Evolutionary conservation across 30 jellyfish, hydroid and myxozoan species (phyloP), one percentile per base, ranked within the genome.

Genomic region (Cassiopea andromeda): DNA sequence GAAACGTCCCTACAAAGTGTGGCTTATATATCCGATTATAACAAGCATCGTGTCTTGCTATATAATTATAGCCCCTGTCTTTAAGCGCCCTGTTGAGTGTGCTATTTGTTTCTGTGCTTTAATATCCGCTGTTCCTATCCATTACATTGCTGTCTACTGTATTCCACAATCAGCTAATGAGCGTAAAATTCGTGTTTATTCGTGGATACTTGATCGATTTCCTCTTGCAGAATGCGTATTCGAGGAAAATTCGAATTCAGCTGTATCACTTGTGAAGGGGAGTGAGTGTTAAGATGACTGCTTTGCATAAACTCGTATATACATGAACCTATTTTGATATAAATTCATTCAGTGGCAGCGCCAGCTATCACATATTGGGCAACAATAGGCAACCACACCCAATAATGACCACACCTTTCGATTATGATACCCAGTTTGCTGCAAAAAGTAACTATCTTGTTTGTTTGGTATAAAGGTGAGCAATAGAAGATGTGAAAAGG

Each of bases 1-100:
- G 18, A 64, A 48, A 1, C 69, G 96, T 16, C 96, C 96, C 1
- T 80, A 68, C 74, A 89, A 89, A 73, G 96, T 89, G 6, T 81
- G 84, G 88, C 73, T 89, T 13, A 49, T 47, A 13, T 72, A 77
- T 19, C 96, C 96, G 13, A 73, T 89, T 12, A 12, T 80, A 57
- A 80, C 82, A 18, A 38, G 70, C 44, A 4, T 89, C 43, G 4
- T 72, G 14, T 89, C 89, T 10, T 50, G 73, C 66, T 80, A 46
- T 16, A 84, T 89, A 5, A 57, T 89, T 15, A 0, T 89, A 13
- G 15, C 78, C 61, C 96, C 96, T n/a, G 54, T 89, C 7, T 7
- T 89, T 43, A 70, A 75, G 43, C 57, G 45, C 44, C 95, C 95
- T n/a, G 75, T 67, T 46, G 75, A 78, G 27, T 18, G 90, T 54